A percentile compares a stretch with the other conserved stretches of the same genome.
Evolutionary conservation across 2,888 invertebrate genomes (phyloP).

Genomic region (Myopa testacea): DNA sequence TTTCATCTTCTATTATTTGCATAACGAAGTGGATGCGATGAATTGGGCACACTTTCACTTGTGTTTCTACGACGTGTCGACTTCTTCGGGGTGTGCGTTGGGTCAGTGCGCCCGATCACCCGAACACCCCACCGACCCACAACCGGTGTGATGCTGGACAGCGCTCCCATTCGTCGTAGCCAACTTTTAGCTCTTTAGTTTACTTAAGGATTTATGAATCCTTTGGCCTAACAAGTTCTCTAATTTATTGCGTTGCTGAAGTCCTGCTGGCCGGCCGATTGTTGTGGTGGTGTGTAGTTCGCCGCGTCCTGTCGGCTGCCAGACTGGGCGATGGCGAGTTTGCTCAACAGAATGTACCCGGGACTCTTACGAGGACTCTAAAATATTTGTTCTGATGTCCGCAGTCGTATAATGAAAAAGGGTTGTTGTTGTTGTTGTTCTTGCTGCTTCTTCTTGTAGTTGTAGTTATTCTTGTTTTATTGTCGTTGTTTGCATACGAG

Average conservation of each 20-base stretch:
- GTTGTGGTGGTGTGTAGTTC: neutral
- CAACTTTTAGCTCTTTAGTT: conserved; percentile 53
- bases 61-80: conserved; percentile 10
- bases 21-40: conserved; percentile 53
- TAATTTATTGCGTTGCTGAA: conserved; percentile 62
- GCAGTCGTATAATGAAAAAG: conserved; percentile 27
- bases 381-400: conserved; percentile 16
- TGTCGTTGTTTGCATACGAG: conserved; percentile 38
- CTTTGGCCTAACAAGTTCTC: conserved; percentile 54
- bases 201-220: conserved; percentile 68
- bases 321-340: conserved; percentile 26
- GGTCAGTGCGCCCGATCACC: too few species aligned
- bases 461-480: conserved; percentile 43
- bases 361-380: neutral
- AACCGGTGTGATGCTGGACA: too few species aligned
- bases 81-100: neutral
- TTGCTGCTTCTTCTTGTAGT: conserved; percentile 40
- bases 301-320: conserved; percentile 24
- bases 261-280: conserved; percentile 2
- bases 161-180: neutral
- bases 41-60: conserved; percentile 8
- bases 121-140: too few species aligned
- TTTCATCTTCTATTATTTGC: conserved; percentile 49
- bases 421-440: conserved; percentile 41
- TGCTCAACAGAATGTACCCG: conserved; percentile 11